phyloP scores from a whole-genome alignment of 2,888 invertebrate genomes.

The Amblyjoppa fuscipennis region DNA sequence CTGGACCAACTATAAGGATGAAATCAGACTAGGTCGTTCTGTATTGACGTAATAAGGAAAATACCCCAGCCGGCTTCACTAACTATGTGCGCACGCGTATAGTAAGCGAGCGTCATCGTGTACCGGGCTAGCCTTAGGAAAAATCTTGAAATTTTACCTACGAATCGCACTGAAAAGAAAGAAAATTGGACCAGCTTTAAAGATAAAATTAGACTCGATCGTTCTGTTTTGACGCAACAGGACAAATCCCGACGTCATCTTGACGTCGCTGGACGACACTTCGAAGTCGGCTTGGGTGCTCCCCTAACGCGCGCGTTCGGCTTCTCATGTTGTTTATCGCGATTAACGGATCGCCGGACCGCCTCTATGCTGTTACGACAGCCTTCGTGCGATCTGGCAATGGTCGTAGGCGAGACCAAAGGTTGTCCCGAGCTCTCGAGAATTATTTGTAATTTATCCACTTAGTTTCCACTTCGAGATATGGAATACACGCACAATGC shows the following conservation, averaged over 20 bases:
- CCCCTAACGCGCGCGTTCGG: conserved; percentile 21
- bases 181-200: neutral
- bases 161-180: neutral
- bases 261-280: no score
- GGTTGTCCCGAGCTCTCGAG: conserved; percentile 26
- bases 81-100: no score
- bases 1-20: no score
- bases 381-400: neutral
- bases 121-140: no score
- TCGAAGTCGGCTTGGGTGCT: no score
- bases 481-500: conserved; percentile 19
- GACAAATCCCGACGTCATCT: no score
- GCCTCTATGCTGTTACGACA: conserved; percentile 50
- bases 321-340: conserved; percentile 26
- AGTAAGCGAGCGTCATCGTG: no score
- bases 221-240: no score
- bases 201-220: neutral
- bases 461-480: conserved; percentile 19
- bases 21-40: no score
- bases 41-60: no score
- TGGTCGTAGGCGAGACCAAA: conserved; percentile 52
- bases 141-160: no score
- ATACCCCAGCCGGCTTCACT: no score
- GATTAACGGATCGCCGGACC: conserved; percentile 17
- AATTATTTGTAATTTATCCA: conserved; percentile 53